Evolutionary conservation across 2,888 invertebrate species (phyloP).

Genomic region (Orthonevra nobilis): DNA sequence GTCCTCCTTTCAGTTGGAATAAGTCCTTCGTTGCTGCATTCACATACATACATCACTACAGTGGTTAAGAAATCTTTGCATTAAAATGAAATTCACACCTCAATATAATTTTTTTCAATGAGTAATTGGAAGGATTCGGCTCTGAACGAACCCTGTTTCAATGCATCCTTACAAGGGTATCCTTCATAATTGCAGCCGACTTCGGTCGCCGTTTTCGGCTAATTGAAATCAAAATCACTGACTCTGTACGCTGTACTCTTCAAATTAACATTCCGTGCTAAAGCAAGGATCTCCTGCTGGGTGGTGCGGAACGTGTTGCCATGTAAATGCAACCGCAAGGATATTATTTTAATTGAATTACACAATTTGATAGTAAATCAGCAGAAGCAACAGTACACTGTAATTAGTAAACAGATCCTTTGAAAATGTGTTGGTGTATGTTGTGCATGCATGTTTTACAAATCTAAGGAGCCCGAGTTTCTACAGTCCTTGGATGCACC

Average conservation of each 20-base stretch:
- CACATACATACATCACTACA: neutral
- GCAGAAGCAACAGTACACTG: conserved; percentile 25
- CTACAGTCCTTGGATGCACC: neutral
- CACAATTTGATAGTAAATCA: conserved; percentile 36
- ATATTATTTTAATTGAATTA: conserved; percentile 58
- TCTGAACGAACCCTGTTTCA: neutral
- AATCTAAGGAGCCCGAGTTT: too few relatives aligned
- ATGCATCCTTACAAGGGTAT: conserved; percentile 3
- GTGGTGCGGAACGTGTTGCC: too few relatives aligned
- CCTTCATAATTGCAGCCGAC: neutral
- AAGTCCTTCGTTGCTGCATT: conserved; percentile 15
- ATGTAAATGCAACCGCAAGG: conserved; percentile 5
- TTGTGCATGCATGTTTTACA: neutral
- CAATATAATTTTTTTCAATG: neutral
- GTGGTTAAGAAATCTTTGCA: conserved; percentile 3
- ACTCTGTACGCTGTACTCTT: conserved; percentile 24
- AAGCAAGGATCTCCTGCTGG: neutral
- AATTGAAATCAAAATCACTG: conserved; percentile 43
- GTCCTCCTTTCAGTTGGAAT: conserved; percentile 16
- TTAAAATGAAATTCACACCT: neutral
- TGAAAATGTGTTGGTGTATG: neutral
- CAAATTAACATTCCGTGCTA: conserved; percentile 45
- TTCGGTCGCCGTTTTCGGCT: conserved; percentile 27
- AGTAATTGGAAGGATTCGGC: conserved; percentile 10
- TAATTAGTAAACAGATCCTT: conserved; percentile 29